Evolutionary conservation across 2,797 vertebrate species (phyloP).

Genomic region (Adelosebastes latens): DNA sequence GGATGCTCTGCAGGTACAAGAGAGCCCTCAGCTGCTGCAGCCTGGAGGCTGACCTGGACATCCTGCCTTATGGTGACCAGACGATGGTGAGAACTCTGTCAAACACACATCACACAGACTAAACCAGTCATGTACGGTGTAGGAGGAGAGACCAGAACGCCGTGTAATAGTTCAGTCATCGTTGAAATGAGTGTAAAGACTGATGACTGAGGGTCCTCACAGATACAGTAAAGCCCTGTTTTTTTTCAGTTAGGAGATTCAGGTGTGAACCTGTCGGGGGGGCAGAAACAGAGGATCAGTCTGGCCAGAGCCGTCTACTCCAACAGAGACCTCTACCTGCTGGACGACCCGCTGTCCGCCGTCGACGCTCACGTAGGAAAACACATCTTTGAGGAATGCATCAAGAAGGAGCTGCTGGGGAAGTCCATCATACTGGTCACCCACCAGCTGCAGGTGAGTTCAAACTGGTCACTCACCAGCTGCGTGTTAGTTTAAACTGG

Average conservation of each 20-base stretch:
- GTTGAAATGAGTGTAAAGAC: no score
- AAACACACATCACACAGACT: no score
- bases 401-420: slow-evolving; percentile 70
- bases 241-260: slow-evolving; percentile 74
- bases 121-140: no score
- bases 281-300: slow-evolving; percentile 69
- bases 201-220: no score
- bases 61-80: background rate
- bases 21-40: background rate
- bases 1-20: background rate
- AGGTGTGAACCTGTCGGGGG: slow-evolving; percentile 75
- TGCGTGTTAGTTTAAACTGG: background rate
- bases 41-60: background rate
- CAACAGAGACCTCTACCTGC: slow-evolving; percentile 73
- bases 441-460: slow-evolving; percentile 78
- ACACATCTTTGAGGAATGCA: slow-evolving; percentile 78
- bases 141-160: no score
- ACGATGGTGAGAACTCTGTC: background rate
- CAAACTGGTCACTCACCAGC: background rate
- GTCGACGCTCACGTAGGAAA: slow-evolving; percentile 78
- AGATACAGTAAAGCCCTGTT: background rate
- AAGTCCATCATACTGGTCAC: slow-evolving; percentile 79
- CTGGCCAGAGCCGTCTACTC: slow-evolving; percentile 77
- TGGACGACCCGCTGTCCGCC: slow-evolving; percentile 81
- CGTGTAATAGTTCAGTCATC: no score